Evolutionary conservation across 2,113 vertebrate species (phyloP), one percentile per base, ranked within the genome.

Genomic region (Leptosomus discolor): DNA sequence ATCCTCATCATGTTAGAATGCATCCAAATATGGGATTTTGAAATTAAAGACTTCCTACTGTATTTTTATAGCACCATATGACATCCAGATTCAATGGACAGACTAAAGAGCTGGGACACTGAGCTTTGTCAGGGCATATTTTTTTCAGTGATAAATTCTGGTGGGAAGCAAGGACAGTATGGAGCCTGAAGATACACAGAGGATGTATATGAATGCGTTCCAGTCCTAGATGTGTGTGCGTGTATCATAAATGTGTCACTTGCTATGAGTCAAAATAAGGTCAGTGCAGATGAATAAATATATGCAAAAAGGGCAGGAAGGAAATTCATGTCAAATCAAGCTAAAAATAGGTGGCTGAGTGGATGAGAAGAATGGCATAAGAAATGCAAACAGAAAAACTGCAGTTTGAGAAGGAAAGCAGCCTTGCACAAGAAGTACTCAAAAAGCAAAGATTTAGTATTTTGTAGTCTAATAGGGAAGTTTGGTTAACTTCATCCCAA

Each of bases 211-310:
- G 45, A 85, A 76, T 73, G 24, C 65, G 54, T 74, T 96, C 70
- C 69, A 69, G 60, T 80, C 87, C 65, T 78, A 34, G 68, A 61
- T 54, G 64, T 84, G 45, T 0, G 11, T 64, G 56, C 41, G 24
- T 71, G 48, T 93, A 41, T 93, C 53, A 2, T 21, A 88, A 85
- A 34, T 27, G 48, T 92, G 86, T 95, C 79, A 82, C 79, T 84
- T 58, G 88, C 76, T 95, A 81, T 94, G 85, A 92, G 76, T 90
- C 86, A 95, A 94, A 97, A 92, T 77, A 91, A 97, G 94, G 94
- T 97, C 92, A 97, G 50, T 73, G 56, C 74, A 89, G 91, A 94
- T 96, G 93, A 95, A 41, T 57, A 95, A 95, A 37, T 90, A 71
- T 87, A 79, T 96, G 83, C 24, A 19, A 94, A 96, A 92, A 94